Conservation (phyloP, 2,113 vertebrate genomes). For the Proteles cristata region DNA sequence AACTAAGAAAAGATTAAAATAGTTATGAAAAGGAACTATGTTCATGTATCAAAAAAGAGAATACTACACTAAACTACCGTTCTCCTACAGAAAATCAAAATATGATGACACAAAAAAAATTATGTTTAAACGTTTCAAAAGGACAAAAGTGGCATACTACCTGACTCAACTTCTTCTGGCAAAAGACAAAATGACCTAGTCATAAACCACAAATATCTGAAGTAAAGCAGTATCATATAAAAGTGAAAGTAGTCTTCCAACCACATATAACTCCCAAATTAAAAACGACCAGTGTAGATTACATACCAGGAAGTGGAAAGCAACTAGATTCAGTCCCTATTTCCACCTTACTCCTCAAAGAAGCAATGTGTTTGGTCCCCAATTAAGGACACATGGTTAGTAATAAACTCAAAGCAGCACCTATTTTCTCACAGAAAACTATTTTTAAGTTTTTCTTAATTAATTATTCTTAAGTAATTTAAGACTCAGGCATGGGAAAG, state of each 20-base stretch:
- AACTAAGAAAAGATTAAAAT: slow-evolving; percentile 20
- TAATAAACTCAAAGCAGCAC: neutral
- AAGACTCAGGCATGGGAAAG: neutral
- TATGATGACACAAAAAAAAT: neutral
- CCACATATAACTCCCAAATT: neutral
- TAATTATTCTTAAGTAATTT: neutral
- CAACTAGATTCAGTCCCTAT: neutral
- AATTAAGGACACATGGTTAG: neutral
- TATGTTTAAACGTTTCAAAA: neutral
- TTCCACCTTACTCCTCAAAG: neutral
- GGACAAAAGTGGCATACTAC: neutral
- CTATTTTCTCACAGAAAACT: slow-evolving; percentile 1
- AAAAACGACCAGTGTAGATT: neutral
- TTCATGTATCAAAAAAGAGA: neutral
- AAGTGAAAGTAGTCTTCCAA: neutral
- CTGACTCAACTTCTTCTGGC: neutral
- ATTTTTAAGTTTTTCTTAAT: no score
- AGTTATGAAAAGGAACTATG: neutral
- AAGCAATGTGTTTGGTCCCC: neutral
- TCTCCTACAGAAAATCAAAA: neutral
- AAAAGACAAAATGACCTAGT: slow-evolving; percentile 16
- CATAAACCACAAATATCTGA: neutral
- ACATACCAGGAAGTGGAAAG: neutral
- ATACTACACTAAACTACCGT: neutral
- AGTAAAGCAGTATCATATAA: neutral